Evolutionary conservation across 2,888 invertebrate species (phyloP).

Genomic region (Drosophila rubida): DNA sequence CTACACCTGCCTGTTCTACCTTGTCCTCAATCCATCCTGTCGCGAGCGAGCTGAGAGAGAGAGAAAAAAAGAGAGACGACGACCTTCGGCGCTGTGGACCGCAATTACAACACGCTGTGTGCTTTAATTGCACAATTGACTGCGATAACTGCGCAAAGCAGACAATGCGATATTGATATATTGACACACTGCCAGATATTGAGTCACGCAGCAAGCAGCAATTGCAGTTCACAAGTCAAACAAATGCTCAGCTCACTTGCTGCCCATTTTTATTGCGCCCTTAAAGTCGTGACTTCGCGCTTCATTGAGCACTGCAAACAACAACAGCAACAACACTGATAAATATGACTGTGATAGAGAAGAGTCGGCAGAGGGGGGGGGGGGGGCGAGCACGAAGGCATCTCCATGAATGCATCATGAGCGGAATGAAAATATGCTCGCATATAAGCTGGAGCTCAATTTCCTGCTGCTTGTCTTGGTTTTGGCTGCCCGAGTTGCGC

Average conservation of each 20-base stretch:
- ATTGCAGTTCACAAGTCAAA: slow-evolving; percentile 51
- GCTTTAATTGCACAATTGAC: slow-evolving; percentile 67
- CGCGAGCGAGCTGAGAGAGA: slow-evolving; percentile 26
- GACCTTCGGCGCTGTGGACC: slow-evolving; percentile 60
- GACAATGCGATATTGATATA: slow-evolving; percentile 36
- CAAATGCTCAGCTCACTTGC: slow-evolving; percentile 27
- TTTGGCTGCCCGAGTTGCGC: slow-evolving; percentile 11
- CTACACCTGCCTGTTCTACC: not conserved
- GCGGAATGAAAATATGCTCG: slow-evolving; percentile 34
- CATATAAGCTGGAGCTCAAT: slow-evolving; percentile 26
- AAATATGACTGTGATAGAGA: not conserved
- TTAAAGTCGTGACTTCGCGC: slow-evolving; percentile 56
- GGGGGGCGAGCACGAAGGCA: slow-evolving; percentile 8
- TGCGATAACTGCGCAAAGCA: slow-evolving; percentile 23
- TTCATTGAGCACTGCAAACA: slow-evolving; percentile 66
- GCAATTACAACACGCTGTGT: slow-evolving; percentile 37
- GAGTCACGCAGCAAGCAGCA: slow-evolving; percentile 33
- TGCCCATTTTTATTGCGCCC: slow-evolving; percentile 46
- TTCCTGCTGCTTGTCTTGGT: slow-evolving; percentile 10
- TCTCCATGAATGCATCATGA: slow-evolving; percentile 39
- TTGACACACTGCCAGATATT: slow-evolving; percentile 10
- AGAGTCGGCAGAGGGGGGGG: no score
- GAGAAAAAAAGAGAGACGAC: slow-evolving; percentile 43
- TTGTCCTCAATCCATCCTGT: not conserved
- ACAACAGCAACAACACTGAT: slow-evolving; percentile 17